Percentiles rank a stretch among this genome's conserved stretches.
Evolutionary conservation across 2,113 vertebrate species (phyloP).

Genomic region (Triplophysa dalaica): DNA sequence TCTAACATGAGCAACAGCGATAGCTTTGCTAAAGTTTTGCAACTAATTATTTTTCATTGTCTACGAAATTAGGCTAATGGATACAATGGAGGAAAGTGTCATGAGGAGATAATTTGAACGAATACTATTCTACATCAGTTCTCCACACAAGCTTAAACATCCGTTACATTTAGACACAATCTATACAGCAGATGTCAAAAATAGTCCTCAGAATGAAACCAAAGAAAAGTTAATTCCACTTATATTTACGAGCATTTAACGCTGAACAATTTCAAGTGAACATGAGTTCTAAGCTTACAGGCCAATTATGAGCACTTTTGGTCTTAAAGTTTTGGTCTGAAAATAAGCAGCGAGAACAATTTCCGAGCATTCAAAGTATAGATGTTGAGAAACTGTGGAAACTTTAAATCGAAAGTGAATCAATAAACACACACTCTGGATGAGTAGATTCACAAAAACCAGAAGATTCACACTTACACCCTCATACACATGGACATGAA

Average conservation of each 20-base stretch:
- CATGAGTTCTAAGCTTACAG: slow-evolving; percentile 42
- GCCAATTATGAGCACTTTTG: slow-evolving; percentile 59
- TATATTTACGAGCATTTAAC: slow-evolving; percentile 43
- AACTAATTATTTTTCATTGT: slow-evolving; percentile 42
- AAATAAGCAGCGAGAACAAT: slow-evolving; percentile 18
- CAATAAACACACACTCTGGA: slow-evolving; percentile 37
- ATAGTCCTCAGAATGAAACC: slow-evolving; percentile 19
- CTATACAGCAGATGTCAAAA: slow-evolving; percentile 22
- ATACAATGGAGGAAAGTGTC: slow-evolving; percentile 35
- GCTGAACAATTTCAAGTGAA: slow-evolving; percentile 23
- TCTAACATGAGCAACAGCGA: slow-evolving; percentile 16
- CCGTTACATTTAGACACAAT: slow-evolving; percentile 22
- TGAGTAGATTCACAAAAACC: slow-evolving; percentile 23
- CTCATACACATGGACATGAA: slow-evolving; percentile 33
- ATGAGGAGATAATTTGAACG: slow-evolving; percentile 27
- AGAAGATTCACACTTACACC: not conserved
- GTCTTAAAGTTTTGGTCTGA: slow-evolving; percentile 16
- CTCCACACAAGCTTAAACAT: slow-evolving; percentile 34
- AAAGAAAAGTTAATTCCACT: slow-evolving; percentile 16
- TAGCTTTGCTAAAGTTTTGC: slow-evolving; percentile 32
- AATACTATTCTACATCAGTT: not conserved
- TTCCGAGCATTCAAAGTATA: slow-evolving; percentile 38
- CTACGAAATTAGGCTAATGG: slow-evolving; percentile 29
- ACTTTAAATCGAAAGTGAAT: slow-evolving; percentile 40
- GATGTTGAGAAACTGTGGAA: slow-evolving; percentile 11